Percentiles rank a stretch among this genome's conserved stretches.
Conservation (phyloP, 2,888 invertebrate genomes). For the Pantelozetes paolii region DNA sequence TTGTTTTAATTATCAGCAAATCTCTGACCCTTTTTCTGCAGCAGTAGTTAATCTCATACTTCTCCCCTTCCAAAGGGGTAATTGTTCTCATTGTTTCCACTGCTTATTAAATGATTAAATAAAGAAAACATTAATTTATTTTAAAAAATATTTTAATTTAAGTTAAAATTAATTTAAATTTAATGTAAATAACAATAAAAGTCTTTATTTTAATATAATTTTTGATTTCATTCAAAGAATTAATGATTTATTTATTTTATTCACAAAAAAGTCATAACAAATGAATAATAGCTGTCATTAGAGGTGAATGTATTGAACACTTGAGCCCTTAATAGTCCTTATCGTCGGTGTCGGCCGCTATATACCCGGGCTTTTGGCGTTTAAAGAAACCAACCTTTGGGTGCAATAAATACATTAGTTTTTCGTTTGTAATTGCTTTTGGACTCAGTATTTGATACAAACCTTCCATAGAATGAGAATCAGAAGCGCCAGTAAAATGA, state of each 20-base stretch:
- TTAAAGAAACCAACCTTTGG: slow-evolving; percentile 43
- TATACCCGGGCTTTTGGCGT: slow-evolving; percentile 46
- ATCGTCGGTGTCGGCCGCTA: slow-evolving; percentile 46
- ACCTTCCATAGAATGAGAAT: slow-evolving; percentile 78
- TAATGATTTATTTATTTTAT: slow-evolving; percentile 11
- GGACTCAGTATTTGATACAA: not conserved
- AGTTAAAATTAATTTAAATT: slow-evolving; percentile 11
- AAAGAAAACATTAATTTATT: too few relatives aligned
- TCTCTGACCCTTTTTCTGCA: too few relatives aligned
- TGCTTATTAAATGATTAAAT: too few relatives aligned
- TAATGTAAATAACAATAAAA: not conserved
- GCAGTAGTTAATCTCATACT: too few relatives aligned
- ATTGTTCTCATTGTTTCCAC: too few relatives aligned
- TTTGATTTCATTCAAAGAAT: not conserved
- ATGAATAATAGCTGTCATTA: slow-evolving; percentile 14
- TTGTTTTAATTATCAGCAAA: too few relatives aligned
- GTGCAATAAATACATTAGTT: not conserved
- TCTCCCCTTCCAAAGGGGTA: too few relatives aligned
- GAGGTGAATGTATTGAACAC: not conserved
- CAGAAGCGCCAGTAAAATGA: slow-evolving; percentile 73
- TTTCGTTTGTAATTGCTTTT: not conserved
- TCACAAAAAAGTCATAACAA: slow-evolving; percentile 17
- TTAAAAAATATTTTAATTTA: slow-evolving; percentile 13
- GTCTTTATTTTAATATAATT: not conserved
- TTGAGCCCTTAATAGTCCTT: slow-evolving; percentile 42